phyloP scores from a whole-genome alignment of 2,797 vertebrate genomes.

The Coreius guichenoti region DNA sequence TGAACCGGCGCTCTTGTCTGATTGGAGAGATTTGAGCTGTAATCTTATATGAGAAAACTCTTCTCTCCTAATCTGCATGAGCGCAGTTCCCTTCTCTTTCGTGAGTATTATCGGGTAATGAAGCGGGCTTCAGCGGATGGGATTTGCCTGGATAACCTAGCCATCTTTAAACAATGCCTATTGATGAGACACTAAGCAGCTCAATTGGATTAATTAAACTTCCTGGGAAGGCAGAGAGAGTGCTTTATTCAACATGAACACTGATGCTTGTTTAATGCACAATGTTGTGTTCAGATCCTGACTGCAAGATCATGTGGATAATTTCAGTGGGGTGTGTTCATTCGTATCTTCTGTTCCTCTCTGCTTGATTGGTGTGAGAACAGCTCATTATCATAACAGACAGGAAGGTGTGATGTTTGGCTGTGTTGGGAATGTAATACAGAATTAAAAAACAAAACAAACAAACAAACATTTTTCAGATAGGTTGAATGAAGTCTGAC shows the following conservation, averaged over 20 bases:
- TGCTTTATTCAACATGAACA: slow-evolving; percentile 18
- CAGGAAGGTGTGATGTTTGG: background rate
- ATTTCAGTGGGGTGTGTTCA: background rate
- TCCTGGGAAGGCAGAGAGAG: background rate
- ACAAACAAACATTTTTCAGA: background rate
- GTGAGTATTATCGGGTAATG: slow-evolving; percentile 70
- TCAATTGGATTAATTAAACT: slow-evolving; percentile 80
- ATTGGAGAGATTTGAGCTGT: slow-evolving; percentile 21
- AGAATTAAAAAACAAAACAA: background rate
- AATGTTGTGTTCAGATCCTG: background rate
- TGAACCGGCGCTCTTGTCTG: slow-evolving; percentile 5
- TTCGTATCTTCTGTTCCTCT: background rate
- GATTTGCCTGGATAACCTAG: slow-evolving; percentile 70
- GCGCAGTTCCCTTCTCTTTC: slow-evolving; percentile 31
- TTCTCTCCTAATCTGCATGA: slow-evolving; percentile 37
- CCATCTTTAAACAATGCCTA: slow-evolving; percentile 81
- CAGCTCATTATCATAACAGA: slow-evolving; percentile 1
- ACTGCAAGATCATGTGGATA: background rate
- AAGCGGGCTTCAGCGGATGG: slow-evolving; percentile 65
- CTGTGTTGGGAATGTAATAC: background rate
- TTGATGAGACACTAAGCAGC: slow-evolving; percentile 78
- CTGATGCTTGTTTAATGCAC: slow-evolving; percentile 17
- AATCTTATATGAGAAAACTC: slow-evolving; percentile 16
- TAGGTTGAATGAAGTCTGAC: background rate
- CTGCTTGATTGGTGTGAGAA: background rate